Percentiles rank a stretch among this genome's conserved stretches.
These are phyloP conservation scores for Argyra leucocephala DNA, from an alignment of 2,888 invertebrate species.

Conservation along the genomic window DNA sequence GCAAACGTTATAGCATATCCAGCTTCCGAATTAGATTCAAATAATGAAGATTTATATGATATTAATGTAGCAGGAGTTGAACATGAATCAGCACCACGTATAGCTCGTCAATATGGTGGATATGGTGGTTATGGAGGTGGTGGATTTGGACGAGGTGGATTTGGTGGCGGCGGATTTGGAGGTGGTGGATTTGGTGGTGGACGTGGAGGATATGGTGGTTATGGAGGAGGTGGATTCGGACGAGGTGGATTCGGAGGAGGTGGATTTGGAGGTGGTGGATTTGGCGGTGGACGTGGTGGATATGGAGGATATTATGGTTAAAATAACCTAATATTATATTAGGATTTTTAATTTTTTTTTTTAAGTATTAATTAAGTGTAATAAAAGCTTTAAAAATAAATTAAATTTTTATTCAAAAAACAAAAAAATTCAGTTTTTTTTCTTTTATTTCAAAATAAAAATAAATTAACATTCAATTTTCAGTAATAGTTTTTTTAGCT, in stretches of 20 bases:
- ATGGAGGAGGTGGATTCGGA: not conserved
- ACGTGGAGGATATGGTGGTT: conserved; percentile 13
- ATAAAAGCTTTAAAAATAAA: too few species aligned
- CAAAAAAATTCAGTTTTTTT: too few species aligned
- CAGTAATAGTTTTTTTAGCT: too few species aligned
- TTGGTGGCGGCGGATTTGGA: conserved; percentile 16
- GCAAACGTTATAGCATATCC: conserved; percentile 15
- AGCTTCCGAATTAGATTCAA: conserved; percentile 2
- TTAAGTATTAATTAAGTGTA: too few species aligned
- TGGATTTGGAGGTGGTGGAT: conserved; percentile 16
- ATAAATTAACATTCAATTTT: too few species aligned
- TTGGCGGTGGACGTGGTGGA: conserved; percentile 8
- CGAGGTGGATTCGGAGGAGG: not conserved
- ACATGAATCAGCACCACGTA: conserved; percentile 13
- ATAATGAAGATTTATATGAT: conserved; percentile 11
- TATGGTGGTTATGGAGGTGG: conserved; percentile 16
- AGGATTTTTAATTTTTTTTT: too few species aligned
- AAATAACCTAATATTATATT: too few species aligned
- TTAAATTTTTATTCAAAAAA: too few species aligned
- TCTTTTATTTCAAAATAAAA: too few species aligned
- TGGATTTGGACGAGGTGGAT: conserved; percentile 13
- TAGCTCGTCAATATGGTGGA: conserved; percentile 13
- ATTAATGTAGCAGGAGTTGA: conserved; percentile 10
- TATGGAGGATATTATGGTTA: not conserved
- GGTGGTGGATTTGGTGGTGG: conserved; percentile 16